phyloP scores from a whole-genome alignment of 2,797 vertebrate genomes.

The Parotocinclus haroldoi region DNA sequence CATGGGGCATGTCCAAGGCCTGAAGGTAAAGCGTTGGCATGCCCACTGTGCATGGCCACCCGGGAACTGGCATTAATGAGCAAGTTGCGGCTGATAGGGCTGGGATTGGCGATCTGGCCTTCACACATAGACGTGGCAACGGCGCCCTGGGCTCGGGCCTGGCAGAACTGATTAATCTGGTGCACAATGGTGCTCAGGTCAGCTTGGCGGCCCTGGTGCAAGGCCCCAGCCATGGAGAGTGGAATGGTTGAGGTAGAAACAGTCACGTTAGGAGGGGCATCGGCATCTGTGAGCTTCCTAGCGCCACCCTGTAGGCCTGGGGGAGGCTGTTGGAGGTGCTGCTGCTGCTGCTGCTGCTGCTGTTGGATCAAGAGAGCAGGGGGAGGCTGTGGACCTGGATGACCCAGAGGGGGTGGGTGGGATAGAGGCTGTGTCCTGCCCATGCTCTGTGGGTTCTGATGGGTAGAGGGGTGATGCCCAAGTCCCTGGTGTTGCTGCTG shows the following conservation, averaged over 20 bases:
- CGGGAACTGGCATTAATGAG: conserved; percentile 97
- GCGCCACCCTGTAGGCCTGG: conserved; percentile 81
- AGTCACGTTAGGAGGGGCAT: conserved; percentile 96
- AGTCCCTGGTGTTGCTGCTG: conserved; percentile 75
- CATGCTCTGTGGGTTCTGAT: conserved; percentile 71
- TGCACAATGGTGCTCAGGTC: conserved; percentile 98
- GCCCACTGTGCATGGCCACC: conserved; percentile 86
- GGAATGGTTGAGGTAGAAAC: conserved; percentile 99
- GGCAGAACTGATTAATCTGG: conserved; percentile 99
- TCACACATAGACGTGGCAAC: conserved; percentile 94
- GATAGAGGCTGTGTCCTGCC: conserved; percentile 51
- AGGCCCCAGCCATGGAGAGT: conserved; percentile 91
- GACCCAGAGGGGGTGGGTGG: conserved; percentile 47
- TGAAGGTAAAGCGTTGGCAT: conserved; percentile 65
- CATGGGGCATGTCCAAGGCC: conserved; percentile 75
- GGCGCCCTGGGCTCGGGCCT: conserved; percentile 85
- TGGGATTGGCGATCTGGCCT: conserved; percentile 99
- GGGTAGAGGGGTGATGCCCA: conserved; percentile 81
- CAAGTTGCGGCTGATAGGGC: conserved; percentile 97
- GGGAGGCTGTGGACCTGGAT: conserved; percentile 70
- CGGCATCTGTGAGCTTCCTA: conserved; percentile 90
- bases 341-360: conserved; percentile 81
- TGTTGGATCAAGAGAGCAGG: conserved; percentile 80
- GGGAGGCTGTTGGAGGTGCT: conserved; percentile 76
- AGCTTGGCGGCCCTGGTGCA: conserved; percentile 88